Conservation (phyloP, 2,113 vertebrate genomes). For the Corapipo altera region DNA sequence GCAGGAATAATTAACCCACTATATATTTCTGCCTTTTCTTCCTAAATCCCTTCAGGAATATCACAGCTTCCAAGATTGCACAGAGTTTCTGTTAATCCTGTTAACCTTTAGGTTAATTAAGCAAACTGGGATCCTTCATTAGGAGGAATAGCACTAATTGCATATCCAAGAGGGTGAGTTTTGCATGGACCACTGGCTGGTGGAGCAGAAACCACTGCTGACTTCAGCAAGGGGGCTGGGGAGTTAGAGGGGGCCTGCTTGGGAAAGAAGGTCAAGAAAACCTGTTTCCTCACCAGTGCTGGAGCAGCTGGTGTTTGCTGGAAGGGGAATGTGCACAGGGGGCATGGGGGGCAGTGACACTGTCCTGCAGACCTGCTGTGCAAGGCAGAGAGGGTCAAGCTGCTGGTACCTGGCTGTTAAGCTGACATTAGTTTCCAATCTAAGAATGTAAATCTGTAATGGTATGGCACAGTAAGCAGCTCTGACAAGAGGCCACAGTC, state of each 20-base stretch:
- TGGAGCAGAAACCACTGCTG: background rate
- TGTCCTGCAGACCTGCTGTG: background rate
- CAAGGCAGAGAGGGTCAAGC: background rate
- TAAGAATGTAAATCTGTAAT: background rate
- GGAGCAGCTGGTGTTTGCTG: background rate
- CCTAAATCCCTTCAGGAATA: background rate
- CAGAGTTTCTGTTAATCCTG: background rate
- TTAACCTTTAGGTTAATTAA: constrained; percentile 7
- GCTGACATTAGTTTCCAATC: background rate
- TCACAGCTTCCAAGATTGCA: background rate
- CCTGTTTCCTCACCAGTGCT: background rate
- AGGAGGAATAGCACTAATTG: background rate
- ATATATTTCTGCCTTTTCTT: background rate
- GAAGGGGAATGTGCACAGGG: rapidly evolving
- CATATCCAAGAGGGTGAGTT: background rate
- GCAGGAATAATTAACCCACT: background rate
- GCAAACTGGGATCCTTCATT: background rate
- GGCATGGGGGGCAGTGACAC: background rate
- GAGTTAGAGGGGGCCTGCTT: background rate
- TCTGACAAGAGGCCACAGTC: background rate
- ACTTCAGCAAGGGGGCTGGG: background rate
- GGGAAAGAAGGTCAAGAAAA: background rate
- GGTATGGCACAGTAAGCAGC: background rate
- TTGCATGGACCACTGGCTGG: background rate
- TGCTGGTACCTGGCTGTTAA: background rate